Base-by-base conservation (phyloP, 1,140 invertebrate species). In the Drosophila tani region DNA sequence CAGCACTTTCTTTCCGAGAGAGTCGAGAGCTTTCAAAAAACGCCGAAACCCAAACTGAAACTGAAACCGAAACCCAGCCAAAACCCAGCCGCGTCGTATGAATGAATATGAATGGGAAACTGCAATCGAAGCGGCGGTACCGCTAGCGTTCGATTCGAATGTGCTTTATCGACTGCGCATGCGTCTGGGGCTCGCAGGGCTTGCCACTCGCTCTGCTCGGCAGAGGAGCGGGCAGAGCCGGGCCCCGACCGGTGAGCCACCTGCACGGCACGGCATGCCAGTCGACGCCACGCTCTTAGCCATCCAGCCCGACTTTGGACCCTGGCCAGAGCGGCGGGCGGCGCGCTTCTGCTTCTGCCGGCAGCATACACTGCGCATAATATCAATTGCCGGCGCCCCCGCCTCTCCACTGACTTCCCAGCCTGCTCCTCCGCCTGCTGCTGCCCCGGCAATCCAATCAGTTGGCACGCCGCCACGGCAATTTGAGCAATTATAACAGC, bases 121-220 rank as follows among this genome's bases (percentile, higher is more conserved):
- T 71, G 82, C 79, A 85, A 85, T 75, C 70, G 58, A 73, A 68
- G 55, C 62, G 66, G 77, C 79, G 55, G 71, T 62, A 59, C 73
- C 85, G 73, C 84, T 78, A 73, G 85, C 79, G 84, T 87, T 87
- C 84, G 84, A 84, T 87, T 75, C 84, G 84, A 87, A 90, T 87
- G 84, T 88, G 69, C 53, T 87, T 87, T 87, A 87, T 87, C 84
- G 84, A 87, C 84, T 87, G 84, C 82, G 84, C 77, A 88, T 81
- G 84, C 84, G 83, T 67, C 70, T 46, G 75, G 75, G 45, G 59
- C 71, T 84, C 75, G 82, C 83, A 86, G 82, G 82, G 82, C 82
- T 84, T 84, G 82, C 78, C 81, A 62, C 81, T 82, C 60, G 68
- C 51, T 53, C 50, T 9, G 51, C 15, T 50, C 59, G 40, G 32